phyloP scores from a whole-genome alignment of 2,888 invertebrate genomes.

The Tetragonisca angustula region DNA sequence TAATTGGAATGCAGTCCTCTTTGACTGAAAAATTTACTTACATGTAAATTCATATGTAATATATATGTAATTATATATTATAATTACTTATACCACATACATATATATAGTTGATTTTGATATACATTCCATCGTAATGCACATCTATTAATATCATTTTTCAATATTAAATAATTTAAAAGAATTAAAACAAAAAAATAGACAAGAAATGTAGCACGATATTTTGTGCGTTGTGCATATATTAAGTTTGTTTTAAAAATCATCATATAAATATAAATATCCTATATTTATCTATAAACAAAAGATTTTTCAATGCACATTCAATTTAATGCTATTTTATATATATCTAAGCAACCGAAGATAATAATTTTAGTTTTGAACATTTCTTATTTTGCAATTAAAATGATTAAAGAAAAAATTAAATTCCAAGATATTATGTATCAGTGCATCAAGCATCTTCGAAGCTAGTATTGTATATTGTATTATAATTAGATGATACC shows the following conservation, averaged over 20 bases:
- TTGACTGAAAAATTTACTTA: constrained; percentile 23
- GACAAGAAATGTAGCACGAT: constrained; percentile 35
- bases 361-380: constrained; percentile 9
- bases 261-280: constrained; percentile 14
- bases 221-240: constrained; percentile 59
- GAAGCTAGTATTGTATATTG: background rate
- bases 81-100: background rate
- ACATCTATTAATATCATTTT: constrained; percentile 9
- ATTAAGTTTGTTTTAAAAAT: constrained; percentile 21
- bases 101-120: background rate
- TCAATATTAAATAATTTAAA: constrained; percentile 2
- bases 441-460: constrained; percentile 36
- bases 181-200: background rate
- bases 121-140: background rate
- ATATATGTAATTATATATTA: constrained; percentile 20
- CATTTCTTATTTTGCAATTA: background rate
- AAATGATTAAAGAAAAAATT: constrained; percentile 9
- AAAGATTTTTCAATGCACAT: background rate
- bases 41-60: constrained; percentile 2
- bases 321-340: constrained; percentile 3
- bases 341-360: background rate
- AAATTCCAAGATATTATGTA: constrained; percentile 3
- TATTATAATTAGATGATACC: background rate
- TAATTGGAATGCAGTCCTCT: constrained; percentile 55
- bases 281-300: background rate